Conservation (phyloP, 2,113 vertebrate genomes). For the Pachyramphus minor region DNA sequence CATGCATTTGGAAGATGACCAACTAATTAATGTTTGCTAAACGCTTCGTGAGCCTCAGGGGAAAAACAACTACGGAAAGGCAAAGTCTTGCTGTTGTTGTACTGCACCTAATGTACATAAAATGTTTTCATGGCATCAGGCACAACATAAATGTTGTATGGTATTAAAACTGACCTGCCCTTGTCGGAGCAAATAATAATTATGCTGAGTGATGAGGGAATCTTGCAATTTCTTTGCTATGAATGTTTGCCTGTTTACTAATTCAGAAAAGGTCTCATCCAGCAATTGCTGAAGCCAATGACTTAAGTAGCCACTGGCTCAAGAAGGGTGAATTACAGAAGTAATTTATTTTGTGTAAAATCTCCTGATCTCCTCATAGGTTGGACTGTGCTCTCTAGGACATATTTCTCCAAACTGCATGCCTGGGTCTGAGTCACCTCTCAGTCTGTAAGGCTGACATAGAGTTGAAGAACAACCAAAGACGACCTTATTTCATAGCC, state of each 20-base stretch:
- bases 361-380: not conserved
- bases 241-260: constrained; percentile 38
- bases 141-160: constrained; percentile 11
- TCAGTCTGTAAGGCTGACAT: not conserved
- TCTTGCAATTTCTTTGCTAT: constrained; percentile 9
- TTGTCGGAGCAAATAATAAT: constrained; percentile 46
- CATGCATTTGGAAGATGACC: constrained; percentile 41
- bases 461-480: not conserved
- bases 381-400: not conserved
- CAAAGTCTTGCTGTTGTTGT: constrained; percentile 17
- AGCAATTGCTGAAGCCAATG: not conserved
- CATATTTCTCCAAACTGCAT: not conserved
- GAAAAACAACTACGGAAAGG: constrained; percentile 19
- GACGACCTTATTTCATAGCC: not conserved
- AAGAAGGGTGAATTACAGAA: not conserved
- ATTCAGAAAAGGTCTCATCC: constrained; percentile 18
- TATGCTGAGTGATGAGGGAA: constrained; percentile 7
- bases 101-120: constrained; percentile 17
- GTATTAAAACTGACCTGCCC: constrained; percentile 42
- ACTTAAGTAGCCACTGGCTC: not conserved
- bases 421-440: not conserved
- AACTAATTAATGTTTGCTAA: constrained; percentile 61
- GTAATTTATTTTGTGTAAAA: not conserved
- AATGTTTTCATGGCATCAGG: constrained; percentile 25
- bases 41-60: not conserved